Evolutionary conservation across 2,797 vertebrate species (phyloP), one percentile per base, ranked within the genome.

Genomic region (Enteromius argenteus): DNA sequence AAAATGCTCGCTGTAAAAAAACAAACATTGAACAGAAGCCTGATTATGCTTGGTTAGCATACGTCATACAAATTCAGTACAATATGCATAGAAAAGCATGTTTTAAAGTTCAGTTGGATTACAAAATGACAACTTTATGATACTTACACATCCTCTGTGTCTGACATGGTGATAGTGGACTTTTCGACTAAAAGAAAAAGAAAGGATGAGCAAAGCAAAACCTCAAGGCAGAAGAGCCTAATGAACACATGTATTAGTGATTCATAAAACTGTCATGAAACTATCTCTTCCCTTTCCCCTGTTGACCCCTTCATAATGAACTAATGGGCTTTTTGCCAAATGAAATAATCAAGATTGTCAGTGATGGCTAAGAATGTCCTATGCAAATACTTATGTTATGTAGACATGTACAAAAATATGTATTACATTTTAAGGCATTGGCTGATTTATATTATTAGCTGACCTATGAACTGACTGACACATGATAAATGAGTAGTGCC

Each of bases 71-170:
- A 56, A 64, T 64, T 2, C 71, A 75, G 62, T 66, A 10, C 3
- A 76, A 0, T 14, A 66, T 27, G 13, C 1, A 30, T 37, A 37
- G 30, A 49, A n/a, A 42, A 14, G 0, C 17, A 11, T 60, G 46
- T 30, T 60, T 74, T 35, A 10, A 23, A 39, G 9, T 11, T 51
- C 14, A 53, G 15, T 15, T 8, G n/a, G 21, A 15, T 6, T 37
- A n/a, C 4, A n/a, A 71, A 84, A 79, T 88, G 9, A 51, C 71
- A 62, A 11, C 87, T 53, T 71, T 81, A 32, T n/a, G 80, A 23
- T 92, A 97, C 97, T 98, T 95, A 98, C 97, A 95, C 95, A 90
- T 99, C 97, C 88, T 99, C 97, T 21, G 95, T 95, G 94, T 99
- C 98, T 90, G 98, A 98, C 97, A 98, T 99, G 95, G 88, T 94